Base-by-base conservation (phyloP, 1,140 invertebrate genomes). In the Drosophila trapezifrons region DNA sequence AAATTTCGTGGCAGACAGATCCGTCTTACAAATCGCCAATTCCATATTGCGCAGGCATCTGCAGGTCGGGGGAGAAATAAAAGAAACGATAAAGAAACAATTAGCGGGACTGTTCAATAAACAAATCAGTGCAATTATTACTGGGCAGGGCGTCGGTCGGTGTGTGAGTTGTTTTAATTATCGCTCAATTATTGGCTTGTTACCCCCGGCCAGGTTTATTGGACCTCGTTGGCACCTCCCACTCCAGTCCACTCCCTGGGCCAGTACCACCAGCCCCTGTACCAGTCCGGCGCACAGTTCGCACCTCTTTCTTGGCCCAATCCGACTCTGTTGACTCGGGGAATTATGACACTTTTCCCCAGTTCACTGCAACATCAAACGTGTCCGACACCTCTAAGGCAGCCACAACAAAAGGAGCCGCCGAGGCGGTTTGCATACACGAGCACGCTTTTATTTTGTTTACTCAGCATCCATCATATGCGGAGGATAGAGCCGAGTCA, bases 41-140 rank as follows among this genome's bases (percentile, higher is more conserved):
- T 91, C 90, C 90, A 91, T 91, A 80, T 91, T 91, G 90, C 62
- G 76, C 58, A 75, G 62, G 74, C 90, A 91, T 91, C 90, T 91
- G 9, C 29, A 2, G 35, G 1, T 49, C 6, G 46, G 45, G 27
- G 17, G 4, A 25, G n/a, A 12, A 13, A 29, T n/a, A 2, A 32
- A 8, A 13, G 37, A 51, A 51, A 22, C 22, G 35, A 67, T 25
- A 38, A 78, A 69, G 51, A 72, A 58, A 49, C 40, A 62, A 54
- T 59, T 37, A 74, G 52, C 46, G 55, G 45, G 45, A 40, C 37
- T 59, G 60, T 35, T 29, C 17, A 60, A 49, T 55, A 72, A 71
- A 80, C 72, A 70, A 51, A 66, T 45, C 58, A 58, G 20, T 54
- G 70, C 43, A 46, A 58, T 46, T 60, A 78, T 46, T 55, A 9